Evolutionary conservation across 2,113 vertebrate genomes (phyloP), one percentile per base, ranked within the genome.

Genomic region (Carlito syrichta): DNA sequence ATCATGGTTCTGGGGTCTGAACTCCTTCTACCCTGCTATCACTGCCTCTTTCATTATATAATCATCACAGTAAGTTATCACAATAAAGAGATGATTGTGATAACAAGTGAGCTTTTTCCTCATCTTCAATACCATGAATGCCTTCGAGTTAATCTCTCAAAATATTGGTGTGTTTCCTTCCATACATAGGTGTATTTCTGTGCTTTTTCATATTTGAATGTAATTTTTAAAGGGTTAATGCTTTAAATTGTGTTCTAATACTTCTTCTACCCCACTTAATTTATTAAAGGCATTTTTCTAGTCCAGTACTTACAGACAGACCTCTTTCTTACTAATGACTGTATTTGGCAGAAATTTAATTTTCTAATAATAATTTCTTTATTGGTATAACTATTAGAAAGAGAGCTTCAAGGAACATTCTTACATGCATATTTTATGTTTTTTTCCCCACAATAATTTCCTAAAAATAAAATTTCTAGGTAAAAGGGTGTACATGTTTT

Each of bases 251-350:
- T 94, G 32, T 89, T 74, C 48, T 84, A n/a, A n/a, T n/a, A n/a
- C n/a, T 96, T 52, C 30, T 86, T 76, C 35, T 43, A 68, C 62
- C 62, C 45, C n/a, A 25, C 54, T 96, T 60, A 73, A 87, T 89
- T 95, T 76, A 91, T 69, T 88, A 78, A 69, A 84, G 63, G n/a
- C 13, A 19, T 56, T 43, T 88, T 91, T 88, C 76, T 78, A 91
- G 69, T 56, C 83, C 48, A 52, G n/a, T n/a, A n/a, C n/a, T n/a
- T n/a, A n/a, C n/a, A n/a, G 54, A 93, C 48, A 9, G 48, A 68
- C 30, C 50, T 93, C 40, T 68, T 85, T 88, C 73, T 85, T 32
- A 91, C 27, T 74, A 93, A 60, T 68, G 77, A 87, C 48, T 43
- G 17, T 20, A 91, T 45, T 22, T 91, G 50, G 43, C 45, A 84